Base-by-base conservation (phyloP, 2,113 vertebrate species). In the Leptosomus discolor region DNA sequence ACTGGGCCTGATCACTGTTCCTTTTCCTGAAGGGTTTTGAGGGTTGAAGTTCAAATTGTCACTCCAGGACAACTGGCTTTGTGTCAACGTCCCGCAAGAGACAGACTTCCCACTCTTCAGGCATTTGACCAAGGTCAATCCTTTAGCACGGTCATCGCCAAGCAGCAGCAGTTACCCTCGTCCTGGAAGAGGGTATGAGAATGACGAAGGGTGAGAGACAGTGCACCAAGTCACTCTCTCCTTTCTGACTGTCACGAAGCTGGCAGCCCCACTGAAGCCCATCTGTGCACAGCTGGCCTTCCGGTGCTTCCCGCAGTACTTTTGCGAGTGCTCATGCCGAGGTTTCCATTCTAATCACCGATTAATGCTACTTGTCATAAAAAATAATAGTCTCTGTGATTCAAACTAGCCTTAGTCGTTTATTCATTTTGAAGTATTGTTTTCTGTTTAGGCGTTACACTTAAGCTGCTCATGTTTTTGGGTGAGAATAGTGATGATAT, bases 241-340 rank as follows among this genome's bases (percentile, higher is more conserved):
- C 30, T 61, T 68, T 74, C 37, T 20, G 23, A 8, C 17, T 7
- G 2, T 34, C 1, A 0, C 51, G 50, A 85, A 46, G 36, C 37
- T 15, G 21, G 18, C 45, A 76, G 67, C 27, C 41, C 15, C 2
- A 0, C 30, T 48, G 36, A 78, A 81, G 43, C 43, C 56, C 4
- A 0, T 27, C 18, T 63, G 14, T 11, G 20, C 36, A 24, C 57
- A 67, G 34, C 7, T 34, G 4, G 9, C 36, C 46, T 84, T n/a
- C 21, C 1, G 2, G 12, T 51, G 27, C 67, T 74, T 56, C 67
- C 39, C 2, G 1, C 19, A 30, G 32, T 8, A 22, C 29, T 75
- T 51, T 26, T 5, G 30, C 3, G 0, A 78, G 27, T 48, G 43
- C 50, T 77, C 4, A 1, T 1, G 4, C 15, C 1, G 3, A 36